phyloP scores from a whole-genome alignment of 2,888 invertebrate species.

The Notocelia uddmanniana region DNA sequence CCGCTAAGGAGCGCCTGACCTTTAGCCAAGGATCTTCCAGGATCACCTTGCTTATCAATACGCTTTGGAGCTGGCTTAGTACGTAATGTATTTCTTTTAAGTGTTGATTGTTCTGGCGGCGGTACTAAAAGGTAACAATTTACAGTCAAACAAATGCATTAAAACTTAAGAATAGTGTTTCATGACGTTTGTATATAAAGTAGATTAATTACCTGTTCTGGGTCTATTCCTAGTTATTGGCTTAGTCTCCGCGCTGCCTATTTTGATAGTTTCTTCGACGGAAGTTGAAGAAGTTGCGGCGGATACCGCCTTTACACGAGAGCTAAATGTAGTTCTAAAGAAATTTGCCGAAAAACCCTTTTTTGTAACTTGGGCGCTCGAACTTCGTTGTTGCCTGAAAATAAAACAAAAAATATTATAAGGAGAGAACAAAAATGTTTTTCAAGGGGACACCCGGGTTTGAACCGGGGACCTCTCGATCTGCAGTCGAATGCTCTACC shows the following conservation, averaged over 20 bases:
- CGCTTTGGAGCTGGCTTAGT: slow-evolving; percentile 60
- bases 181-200: neutral
- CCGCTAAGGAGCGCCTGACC: slow-evolving; percentile 52
- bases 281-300: slow-evolving; percentile 60
- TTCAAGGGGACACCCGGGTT: slow-evolving; percentile 83
- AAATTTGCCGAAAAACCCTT: slow-evolving; percentile 76
- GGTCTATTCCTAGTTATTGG: slow-evolving; percentile 81
- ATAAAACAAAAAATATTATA: slow-evolving; percentile 29
- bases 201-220: slow-evolving; percentile 70
- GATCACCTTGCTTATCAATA: slow-evolving; percentile 62
- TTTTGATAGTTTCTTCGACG: slow-evolving; percentile 75
- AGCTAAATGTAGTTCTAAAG: slow-evolving; percentile 81
- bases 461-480: slow-evolving; percentile 86
- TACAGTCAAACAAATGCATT: neutral
- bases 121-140: slow-evolving; percentile 55
- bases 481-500: slow-evolving; percentile 86
- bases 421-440: slow-evolving; percentile 45
- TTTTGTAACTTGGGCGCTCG: slow-evolving; percentile 55
- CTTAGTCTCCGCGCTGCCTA: slow-evolving; percentile 84
- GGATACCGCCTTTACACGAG: slow-evolving; percentile 78
- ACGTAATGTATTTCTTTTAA: slow-evolving; percentile 61
- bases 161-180: too few species aligned
- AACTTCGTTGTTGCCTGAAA: slow-evolving; percentile 59
- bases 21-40: slow-evolving; percentile 65
- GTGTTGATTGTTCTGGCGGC: slow-evolving; percentile 59